Evolutionary conservation across 2,888 invertebrate genomes (phyloP).

Genomic region (Nebria salina): DNA sequence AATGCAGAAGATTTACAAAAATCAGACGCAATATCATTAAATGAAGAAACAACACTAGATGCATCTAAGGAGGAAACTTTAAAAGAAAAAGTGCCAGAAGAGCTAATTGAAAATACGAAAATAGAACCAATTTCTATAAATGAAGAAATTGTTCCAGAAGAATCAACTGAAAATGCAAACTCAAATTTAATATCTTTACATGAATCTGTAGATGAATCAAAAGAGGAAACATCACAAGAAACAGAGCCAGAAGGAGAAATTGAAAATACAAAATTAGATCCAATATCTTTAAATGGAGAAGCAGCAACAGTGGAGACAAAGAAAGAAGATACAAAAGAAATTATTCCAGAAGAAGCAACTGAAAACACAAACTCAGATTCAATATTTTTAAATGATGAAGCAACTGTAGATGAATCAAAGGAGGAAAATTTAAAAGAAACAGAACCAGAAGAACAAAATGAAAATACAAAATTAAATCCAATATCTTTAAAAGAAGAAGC

Average conservation of each 20-base stretch:
- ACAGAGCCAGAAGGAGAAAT: neutral
- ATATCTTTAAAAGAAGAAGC: neutral
- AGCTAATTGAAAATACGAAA: neutral
- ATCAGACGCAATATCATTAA: neutral
- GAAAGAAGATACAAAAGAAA: neutral
- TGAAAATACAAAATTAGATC: neutral
- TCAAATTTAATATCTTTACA: neutral
- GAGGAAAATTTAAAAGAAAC: slow-evolving; percentile 28
- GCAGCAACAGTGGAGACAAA: neutral
- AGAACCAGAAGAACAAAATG: neutral
- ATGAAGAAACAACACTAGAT: neutral
- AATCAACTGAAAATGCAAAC: neutral
- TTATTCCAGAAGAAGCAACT: neutral
- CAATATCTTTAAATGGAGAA: neutral
- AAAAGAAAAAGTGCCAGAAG: neutral
- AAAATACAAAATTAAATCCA: slow-evolving; percentile 2
- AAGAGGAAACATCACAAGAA: slow-evolving; percentile 28
- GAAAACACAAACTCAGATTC: neutral
- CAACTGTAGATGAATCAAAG: slow-evolving; percentile 10
- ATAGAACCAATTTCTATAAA: neutral
- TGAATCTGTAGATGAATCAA: slow-evolving; percentile 8
- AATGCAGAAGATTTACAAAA: too few relatives aligned
- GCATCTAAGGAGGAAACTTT: neutral
- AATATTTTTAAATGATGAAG: neutral
- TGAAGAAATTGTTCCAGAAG: neutral